Base-by-base conservation (phyloP, 2,113 vertebrate species). In the Laticauda laticaudata region DNA sequence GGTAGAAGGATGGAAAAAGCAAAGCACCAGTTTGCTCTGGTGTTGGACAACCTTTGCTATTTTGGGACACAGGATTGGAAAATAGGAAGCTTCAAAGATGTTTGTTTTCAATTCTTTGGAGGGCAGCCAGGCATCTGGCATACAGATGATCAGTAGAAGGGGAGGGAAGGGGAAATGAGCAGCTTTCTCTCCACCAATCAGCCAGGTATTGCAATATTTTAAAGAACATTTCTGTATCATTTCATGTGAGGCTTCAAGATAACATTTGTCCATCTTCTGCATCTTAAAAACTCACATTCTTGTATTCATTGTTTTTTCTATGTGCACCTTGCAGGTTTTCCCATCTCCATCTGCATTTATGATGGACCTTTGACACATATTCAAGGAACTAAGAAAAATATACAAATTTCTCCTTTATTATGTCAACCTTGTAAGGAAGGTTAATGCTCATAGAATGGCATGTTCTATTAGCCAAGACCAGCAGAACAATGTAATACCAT, bases 1-100 rank as follows among this genome's bases (percentile, higher is more conserved):
- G 86, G 93, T 92, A 93, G 96, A 94, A 64, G 54, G 2, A 87
- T 89, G 92, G 12, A 88, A 81, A 61, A 55, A 23, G 51, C 48
- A 29, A 18, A 53, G 87, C 91, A 92, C 39, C 92, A 92, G 34
- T 64, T 87, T 93, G 92, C n/a, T 34, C 57, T 64, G 75, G 94
- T 92, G 94, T 93, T 94, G 26, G 92, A 94, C 94, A 43, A 92
- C 96, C 97, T 96, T 97, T 97, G 97, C 96, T 97, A 97, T 96
- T 97, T 96, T 97, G 97, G 97, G 97, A 97, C 96, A 94, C 88
- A 7, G 57, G 93, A 89, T 93, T 97, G 97, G 97, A 97, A 98
- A 97, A 96, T 95, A 96, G 95, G 96, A 96, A 97, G 97, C 96
- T 97, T 97, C 56, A 1, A n/a, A 96, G 97, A 98, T 97, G 97